Conservation (phyloP, 1,140 invertebrate genomes). For the Tetramorium parvispinum region DNA sequence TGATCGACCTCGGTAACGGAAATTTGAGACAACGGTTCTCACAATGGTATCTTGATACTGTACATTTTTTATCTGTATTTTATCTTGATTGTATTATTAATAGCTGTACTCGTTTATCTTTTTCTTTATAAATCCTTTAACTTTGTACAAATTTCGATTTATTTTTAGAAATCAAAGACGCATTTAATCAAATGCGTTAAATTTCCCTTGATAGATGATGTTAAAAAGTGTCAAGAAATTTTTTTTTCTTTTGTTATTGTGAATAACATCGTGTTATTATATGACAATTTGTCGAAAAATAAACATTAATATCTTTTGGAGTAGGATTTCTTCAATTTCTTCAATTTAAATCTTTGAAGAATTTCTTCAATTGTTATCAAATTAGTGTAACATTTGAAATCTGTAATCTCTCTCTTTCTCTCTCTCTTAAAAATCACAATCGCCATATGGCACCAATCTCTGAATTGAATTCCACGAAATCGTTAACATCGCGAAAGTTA, state of each 20-base stretch:
- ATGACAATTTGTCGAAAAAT: background rate
- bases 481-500: background rate
- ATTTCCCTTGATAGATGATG: background rate
- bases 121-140: background rate
- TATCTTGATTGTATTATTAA: conserved; percentile 2
- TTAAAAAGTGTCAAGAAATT: background rate
- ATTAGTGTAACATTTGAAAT: background rate
- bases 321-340: background rate
- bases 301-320: background rate
- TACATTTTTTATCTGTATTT: background rate
- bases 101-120: background rate
- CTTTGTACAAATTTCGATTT: background rate
- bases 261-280: too few relatives aligned
- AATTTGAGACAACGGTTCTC: background rate
- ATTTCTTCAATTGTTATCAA: background rate
- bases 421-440: background rate
- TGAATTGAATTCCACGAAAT: background rate
- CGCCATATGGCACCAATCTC: background rate
- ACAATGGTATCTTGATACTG: background rate
- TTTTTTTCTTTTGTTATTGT: background rate
- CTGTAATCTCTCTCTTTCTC: background rate
- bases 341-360: too few relatives aligned
- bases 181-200: background rate
- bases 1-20: background rate
- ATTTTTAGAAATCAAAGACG: background rate